These are phyloP conservation scores for Hylaeus volcanicus DNA, from an alignment of 1,140 invertebrate genomes.

Conservation along the genomic window DNA sequence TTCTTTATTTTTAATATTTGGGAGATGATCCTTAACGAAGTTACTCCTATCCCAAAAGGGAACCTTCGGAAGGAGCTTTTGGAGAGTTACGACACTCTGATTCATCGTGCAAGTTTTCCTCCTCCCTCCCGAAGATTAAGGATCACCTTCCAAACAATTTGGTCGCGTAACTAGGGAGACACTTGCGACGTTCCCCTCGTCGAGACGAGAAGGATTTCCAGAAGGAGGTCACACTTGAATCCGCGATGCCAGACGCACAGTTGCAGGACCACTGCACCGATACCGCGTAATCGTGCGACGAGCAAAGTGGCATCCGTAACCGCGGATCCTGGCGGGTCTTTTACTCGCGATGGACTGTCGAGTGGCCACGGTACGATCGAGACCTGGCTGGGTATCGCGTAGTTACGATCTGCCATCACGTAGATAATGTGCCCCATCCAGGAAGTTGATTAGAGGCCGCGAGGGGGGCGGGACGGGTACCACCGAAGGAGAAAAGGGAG, in stretches of 20 bases:
- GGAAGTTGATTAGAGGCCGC: constrained; percentile 70
- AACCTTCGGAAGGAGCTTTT: too few relatives aligned
- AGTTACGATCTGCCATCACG: constrained; percentile 75
- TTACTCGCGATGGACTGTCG: constrained; percentile 64
- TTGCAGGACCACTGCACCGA: constrained; percentile 50
- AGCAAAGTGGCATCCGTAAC: constrained; percentile 52
- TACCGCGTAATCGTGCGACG: constrained; percentile 30
- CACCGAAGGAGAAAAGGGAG: constrained; percentile 42
- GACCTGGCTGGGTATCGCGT: constrained; percentile 65
- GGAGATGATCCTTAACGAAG: too few relatives aligned
- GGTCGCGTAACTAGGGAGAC: too few relatives aligned
- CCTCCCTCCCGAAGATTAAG: too few relatives aligned
- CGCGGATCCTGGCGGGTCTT: constrained; percentile 45
- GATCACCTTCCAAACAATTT: too few relatives aligned
- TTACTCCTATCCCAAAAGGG: too few relatives aligned
- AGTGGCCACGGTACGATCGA: constrained; percentile 67
- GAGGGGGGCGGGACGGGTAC: constrained; percentile 44
- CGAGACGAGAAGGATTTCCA: neutral
- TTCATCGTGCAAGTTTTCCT: too few relatives aligned
- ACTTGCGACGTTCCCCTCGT: too few relatives aligned
- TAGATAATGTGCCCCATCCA: constrained; percentile 77
- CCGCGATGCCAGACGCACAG: neutral
- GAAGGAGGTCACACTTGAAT: constrained; percentile 35
- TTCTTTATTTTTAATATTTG: too few relatives aligned
- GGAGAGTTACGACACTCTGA: too few relatives aligned